Conservation (phyloP, 1,140 invertebrate genomes). For the Drosophila truncata region DNA sequence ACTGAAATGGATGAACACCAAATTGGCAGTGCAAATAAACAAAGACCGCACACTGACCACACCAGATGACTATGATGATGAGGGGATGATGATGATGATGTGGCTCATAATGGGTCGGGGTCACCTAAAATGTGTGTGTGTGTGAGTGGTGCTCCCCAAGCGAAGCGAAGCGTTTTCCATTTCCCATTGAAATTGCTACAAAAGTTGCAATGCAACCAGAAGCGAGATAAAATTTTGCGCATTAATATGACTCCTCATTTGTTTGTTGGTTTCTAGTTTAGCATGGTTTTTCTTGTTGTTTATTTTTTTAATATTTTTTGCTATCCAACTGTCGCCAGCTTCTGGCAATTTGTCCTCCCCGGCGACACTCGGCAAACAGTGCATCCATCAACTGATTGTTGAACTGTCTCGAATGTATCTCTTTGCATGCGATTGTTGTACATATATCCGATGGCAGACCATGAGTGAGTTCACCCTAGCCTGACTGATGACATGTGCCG, state of each 20-base stretch:
- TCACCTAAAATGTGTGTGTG: constrained; percentile 7
- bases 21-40: constrained; percentile 27
- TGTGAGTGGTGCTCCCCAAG: not conserved
- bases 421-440: constrained; percentile 27
- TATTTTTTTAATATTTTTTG: constrained; percentile 2
- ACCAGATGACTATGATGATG: constrained; percentile 1
- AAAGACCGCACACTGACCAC: constrained; percentile 26
- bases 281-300: constrained; percentile 5
- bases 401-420: constrained; percentile 45
- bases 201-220: constrained; percentile 14
- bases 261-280: constrained; percentile 15
- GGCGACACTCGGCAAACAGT: constrained; percentile 33
- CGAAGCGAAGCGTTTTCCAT: constrained; percentile 3
- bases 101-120: constrained; percentile 10
- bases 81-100: not conserved
- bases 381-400: constrained; percentile 54
- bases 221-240: constrained; percentile 6
- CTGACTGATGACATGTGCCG: constrained; percentile 51
- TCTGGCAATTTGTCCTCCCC: constrained; percentile 27
- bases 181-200: constrained; percentile 2
- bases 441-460: constrained; percentile 24
- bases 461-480: constrained; percentile 42
- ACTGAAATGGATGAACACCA: constrained; percentile 28
- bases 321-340: constrained; percentile 13
- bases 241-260: constrained; percentile 31